Percentiles rank a stretch among this genome's conserved stretches.
phyloP scores from a whole-genome alignment of 2,797 vertebrate genomes.

The Melanotaenia trifasciata region DNA sequence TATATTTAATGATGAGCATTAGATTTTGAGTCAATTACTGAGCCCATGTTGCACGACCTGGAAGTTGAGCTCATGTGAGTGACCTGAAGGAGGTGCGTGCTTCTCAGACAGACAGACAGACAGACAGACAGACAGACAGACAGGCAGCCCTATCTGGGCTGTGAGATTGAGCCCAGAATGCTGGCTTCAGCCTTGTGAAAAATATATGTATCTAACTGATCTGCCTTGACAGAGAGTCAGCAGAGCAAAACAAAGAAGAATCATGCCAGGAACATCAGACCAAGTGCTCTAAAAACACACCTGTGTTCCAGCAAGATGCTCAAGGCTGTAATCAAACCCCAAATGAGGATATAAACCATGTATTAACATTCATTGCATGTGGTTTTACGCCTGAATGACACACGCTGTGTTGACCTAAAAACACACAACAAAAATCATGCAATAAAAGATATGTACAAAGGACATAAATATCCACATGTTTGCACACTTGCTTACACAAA shows the following conservation, averaged over 20 bases:
- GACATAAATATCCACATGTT: constrained; percentile 39
- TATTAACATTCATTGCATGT: constrained; percentile 52
- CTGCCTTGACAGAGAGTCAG: constrained; percentile 61
- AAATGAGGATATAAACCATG: constrained; percentile 58
- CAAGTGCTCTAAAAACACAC: constrained; percentile 61
- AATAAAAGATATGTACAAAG: constrained; percentile 49
- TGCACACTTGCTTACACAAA: constrained; percentile 20
- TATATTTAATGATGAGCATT: constrained; percentile 60
- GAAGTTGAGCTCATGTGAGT: constrained; percentile 75
- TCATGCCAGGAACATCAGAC: constrained; percentile 49
- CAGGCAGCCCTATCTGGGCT: constrained; percentile 42
- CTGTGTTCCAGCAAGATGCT: constrained; percentile 61
- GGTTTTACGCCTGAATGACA: constrained; percentile 47
- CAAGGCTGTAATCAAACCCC: constrained; percentile 62
- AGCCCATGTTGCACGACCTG: constrained; percentile 58
- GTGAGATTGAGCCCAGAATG: constrained; percentile 37
- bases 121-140: constrained; percentile 51
- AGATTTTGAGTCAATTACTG: constrained; percentile 71
- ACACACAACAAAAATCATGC: constrained; percentile 33
- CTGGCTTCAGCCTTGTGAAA: constrained; percentile 42
- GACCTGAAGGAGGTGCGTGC: constrained; percentile 56
- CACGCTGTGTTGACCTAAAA: constrained; percentile 16
- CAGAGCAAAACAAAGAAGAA: constrained; percentile 65
- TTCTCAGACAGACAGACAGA: constrained; percentile 57
- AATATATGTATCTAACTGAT: constrained; percentile 75